A percentile compares a stretch with the other conserved stretches of the same genome.
Conservation (phyloP, 2,113 vertebrate species). For the Mobula hypostoma region DNA sequence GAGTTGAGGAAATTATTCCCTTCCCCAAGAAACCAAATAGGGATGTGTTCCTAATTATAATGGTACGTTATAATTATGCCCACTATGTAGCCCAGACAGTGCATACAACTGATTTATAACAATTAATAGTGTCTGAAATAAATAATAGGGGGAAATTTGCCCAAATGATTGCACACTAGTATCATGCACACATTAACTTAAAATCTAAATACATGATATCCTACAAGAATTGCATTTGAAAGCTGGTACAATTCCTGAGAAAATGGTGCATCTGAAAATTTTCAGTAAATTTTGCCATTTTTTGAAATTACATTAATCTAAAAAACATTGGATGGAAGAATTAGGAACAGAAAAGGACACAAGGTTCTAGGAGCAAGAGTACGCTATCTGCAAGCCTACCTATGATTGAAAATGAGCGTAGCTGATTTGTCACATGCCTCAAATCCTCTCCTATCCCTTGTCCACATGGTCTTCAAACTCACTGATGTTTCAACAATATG, state of each 20-base stretch:
- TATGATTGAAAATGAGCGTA: too few relatives aligned
- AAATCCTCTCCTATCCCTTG: too few relatives aligned
- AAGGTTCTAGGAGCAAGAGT: too few relatives aligned
- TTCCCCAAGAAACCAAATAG: neutral
- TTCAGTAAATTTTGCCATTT: too few relatives aligned
- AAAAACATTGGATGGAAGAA: too few relatives aligned
- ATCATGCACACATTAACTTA: neutral
- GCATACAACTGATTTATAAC: neutral
- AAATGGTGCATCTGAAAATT: neutral
- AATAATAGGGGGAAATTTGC: neutral
- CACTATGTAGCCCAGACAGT: neutral
- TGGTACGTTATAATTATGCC: neutral
- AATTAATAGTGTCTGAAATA: neutral
- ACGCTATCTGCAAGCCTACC: too few relatives aligned
- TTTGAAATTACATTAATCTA: too few relatives aligned
- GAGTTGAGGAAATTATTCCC: neutral
- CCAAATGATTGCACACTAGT: neutral
- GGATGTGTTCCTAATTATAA: neutral
- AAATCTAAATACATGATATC: neutral
- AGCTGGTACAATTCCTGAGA: neutral
- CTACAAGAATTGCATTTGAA: neutral
- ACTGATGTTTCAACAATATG: too few relatives aligned
- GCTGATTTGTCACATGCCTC: too few relatives aligned
- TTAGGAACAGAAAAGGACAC: too few relatives aligned
- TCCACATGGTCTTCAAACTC: too few relatives aligned